Evolutionary conservation across 2,888 invertebrate genomes (phyloP).

Genomic region (Cremastinae sp.): DNA sequence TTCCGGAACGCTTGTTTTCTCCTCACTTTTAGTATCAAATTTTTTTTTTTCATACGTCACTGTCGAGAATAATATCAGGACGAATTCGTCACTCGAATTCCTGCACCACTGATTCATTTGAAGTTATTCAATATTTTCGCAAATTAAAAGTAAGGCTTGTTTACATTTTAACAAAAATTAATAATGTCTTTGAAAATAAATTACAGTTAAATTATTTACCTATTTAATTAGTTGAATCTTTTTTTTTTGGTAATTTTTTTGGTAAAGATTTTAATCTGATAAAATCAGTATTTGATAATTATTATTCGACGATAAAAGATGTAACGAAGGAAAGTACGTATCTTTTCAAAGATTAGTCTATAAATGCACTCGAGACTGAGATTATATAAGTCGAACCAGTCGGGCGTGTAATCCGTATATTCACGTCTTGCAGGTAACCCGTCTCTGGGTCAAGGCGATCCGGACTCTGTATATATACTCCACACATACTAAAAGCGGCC

Average conservation of each 20-base stretch:
- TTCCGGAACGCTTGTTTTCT: constrained; percentile 43
- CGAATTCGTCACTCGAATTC: constrained; percentile 43
- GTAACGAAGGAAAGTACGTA: constrained; percentile 2
- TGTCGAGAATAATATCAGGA: constrained; percentile 5
- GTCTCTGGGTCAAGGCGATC: constrained; percentile 77
- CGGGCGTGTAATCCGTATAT: constrained; percentile 68
- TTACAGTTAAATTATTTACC: too few relatives aligned
- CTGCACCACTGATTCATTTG: constrained; percentile 20
- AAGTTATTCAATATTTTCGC: not conserved
- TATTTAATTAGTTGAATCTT: too few relatives aligned
- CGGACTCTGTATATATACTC: constrained; percentile 57
- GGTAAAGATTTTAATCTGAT: too few relatives aligned
- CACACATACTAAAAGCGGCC: constrained; percentile 53
- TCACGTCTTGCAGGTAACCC: constrained; percentile 65
- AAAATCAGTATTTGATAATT: too few relatives aligned
- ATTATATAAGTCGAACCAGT: constrained; percentile 62
- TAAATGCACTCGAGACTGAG: constrained; percentile 27
- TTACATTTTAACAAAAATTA: not conserved
- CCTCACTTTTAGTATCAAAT: constrained; percentile 2
- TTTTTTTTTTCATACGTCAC: constrained; percentile 1
- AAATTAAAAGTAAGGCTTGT: not conserved
- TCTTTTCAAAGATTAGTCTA: not conserved
- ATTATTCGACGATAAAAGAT: not conserved
- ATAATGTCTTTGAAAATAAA: too few relatives aligned
- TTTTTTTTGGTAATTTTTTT: too few relatives aligned